phyloP scores from a whole-genome alignment of 2,797 vertebrate genomes.

The Dipus sagitta region DNA sequence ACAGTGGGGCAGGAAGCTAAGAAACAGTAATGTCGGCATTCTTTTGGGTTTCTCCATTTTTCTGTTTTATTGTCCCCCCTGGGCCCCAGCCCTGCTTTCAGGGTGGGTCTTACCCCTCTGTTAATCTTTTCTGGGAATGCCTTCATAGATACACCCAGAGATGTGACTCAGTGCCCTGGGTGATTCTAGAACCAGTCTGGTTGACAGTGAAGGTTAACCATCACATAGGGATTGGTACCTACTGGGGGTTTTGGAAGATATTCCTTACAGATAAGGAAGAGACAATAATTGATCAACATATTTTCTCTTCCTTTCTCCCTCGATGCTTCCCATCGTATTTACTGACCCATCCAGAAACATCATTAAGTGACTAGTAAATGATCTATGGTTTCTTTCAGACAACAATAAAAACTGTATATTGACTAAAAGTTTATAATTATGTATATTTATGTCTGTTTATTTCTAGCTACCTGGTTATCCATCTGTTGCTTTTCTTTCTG shows the following conservation, averaged over 20 bases:
- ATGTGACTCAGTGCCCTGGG: not conserved
- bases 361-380: not conserved
- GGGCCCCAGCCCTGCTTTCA: not conserved
- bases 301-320: not conserved
- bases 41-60: not conserved
- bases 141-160: not conserved
- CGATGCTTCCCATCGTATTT: not conserved
- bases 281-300: too few relatives aligned
- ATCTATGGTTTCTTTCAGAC: conserved; percentile 8
- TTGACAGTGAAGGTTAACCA: not conserved
- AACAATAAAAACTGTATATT: not conserved
- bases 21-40: not conserved
- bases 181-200: too few relatives aligned
- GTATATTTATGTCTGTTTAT: not conserved
- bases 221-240: not conserved
- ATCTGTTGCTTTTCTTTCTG: not conserved
- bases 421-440: not conserved
- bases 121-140: too few relatives aligned
- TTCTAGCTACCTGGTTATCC: not conserved
- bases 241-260: too few relatives aligned
- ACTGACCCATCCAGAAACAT: not conserved
- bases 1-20: not conserved
- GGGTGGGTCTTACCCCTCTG: too few relatives aligned
- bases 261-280: not conserved
- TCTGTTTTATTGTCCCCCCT: not conserved